Conservation (phyloP, 2,888 invertebrate genomes). For the Nomada ferruginata region DNA sequence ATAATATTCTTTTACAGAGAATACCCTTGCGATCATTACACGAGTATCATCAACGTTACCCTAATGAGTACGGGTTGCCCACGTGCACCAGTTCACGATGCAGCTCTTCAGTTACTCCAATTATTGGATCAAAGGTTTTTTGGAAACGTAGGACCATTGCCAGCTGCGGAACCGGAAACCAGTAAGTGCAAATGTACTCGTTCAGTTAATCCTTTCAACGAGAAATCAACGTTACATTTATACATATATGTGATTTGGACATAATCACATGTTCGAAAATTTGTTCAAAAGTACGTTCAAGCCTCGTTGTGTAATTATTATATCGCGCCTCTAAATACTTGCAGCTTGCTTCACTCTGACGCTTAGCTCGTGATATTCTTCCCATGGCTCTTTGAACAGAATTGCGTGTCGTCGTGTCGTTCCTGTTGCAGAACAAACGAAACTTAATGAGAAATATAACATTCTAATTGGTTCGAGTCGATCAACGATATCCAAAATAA, state of each 20-base stretch:
- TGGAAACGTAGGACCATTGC: conserved; percentile 90
- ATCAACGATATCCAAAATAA: neutral
- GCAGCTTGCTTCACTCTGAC: conserved; percentile 9
- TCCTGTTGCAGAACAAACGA: conserved; percentile 66
- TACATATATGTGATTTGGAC: neutral
- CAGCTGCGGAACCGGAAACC: conserved; percentile 89
- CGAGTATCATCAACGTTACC: conserved; percentile 98
- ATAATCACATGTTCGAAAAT: neutral
- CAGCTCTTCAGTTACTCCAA: conserved; percentile 96
- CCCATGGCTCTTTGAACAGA: conserved; percentile 81
- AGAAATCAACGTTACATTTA: conserved; percentile 5
- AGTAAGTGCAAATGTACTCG: conserved; percentile 85
- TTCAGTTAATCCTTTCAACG: neutral
- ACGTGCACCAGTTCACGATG: conserved; percentile 95
- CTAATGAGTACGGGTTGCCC: conserved; percentile 98
- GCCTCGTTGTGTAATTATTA: neutral
- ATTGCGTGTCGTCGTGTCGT: conserved; percentile 78
- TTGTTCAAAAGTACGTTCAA: neutral
- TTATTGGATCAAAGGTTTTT: conserved; percentile 98
- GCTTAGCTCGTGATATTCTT: conserved; percentile 84
- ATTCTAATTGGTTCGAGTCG: neutral
- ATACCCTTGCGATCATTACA: conserved; percentile 98
- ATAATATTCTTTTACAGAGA: conserved; percentile 87
- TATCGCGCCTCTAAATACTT: neutral
- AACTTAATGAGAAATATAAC: conserved; percentile 23